Base-by-base conservation (phyloP, 2,888 invertebrate species). In the Caenorhabditis wallacei region DNA sequence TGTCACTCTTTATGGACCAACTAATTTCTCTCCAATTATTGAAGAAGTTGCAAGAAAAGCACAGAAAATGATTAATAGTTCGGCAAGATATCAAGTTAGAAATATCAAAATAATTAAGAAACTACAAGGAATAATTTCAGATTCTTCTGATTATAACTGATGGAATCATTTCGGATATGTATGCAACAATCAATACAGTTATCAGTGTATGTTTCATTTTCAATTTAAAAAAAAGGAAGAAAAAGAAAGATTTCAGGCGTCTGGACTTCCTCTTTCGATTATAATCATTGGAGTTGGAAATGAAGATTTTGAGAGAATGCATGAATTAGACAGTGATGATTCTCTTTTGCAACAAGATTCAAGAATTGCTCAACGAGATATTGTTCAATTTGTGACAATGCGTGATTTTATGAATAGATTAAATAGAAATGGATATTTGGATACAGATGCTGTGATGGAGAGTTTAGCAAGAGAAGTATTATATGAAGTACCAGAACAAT, bases 271-370 rank as follows among this genome's bases (percentile, higher is more conserved):
- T 0, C 92, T 94, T 90, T 94, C 94, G 1, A 94, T 94, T 68
- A 94, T 94, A 79, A 94, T 94, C 76, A 93, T 94, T 51, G 94
- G 94, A 16, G 94, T 94, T 61, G 94, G 94, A 30, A 92, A 93
- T 87, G 94, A 94, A 51, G 94, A 94, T 87, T 94, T 94, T 92
- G 92, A 92, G 69, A 94, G 94, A n/a, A 94, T 94, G 94, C 94
- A 94, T 85, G 93, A 94, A 80, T 89, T 94, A 57, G 94, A 94
- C 90, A 94, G 94, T 24, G 94, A 94, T 90, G 93, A 93, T 53
- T 92, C 92, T 1, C 88, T 92, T 10, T 87, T 94, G 51, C 92
- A 92, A 8, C 82, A 80, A 16, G 92, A 93, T 69, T 94, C 94
- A 1, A 88, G 92, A 56, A 89, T 91, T 74, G 94, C 94, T 51